Percentiles rank a stretch among this genome's conserved stretches.
Conservation (phyloP, 1,140 invertebrate genomes). For the Dreissena polymorpha region DNA sequence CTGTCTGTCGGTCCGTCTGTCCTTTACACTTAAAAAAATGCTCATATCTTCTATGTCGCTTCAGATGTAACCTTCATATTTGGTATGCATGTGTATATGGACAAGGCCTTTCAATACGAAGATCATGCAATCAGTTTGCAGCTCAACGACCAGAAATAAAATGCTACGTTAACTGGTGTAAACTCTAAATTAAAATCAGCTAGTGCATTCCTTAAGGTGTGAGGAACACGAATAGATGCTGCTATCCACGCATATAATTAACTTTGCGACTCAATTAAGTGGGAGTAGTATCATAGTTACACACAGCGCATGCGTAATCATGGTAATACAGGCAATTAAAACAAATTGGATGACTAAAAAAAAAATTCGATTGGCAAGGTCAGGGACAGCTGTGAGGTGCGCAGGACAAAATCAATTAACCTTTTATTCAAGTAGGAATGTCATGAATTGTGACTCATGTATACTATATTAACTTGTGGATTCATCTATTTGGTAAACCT, state of each 20-base stretch:
- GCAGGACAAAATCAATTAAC: too few species aligned
- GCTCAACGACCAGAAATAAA: background rate
- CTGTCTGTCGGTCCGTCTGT: too few species aligned
- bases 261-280: slow-evolving; percentile 48
- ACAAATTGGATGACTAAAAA: slow-evolving; percentile 29
- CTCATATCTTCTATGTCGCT: too few species aligned
- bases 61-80: too few species aligned
- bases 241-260: slow-evolving; percentile 41
- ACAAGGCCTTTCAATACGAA: too few species aligned
- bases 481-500: too few species aligned
- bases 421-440: too few species aligned
- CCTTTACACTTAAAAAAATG: too few species aligned
- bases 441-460: too few species aligned
- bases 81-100: too few species aligned
- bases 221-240: slow-evolving; percentile 38
- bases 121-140: background rate
- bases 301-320: slow-evolving; percentile 49
- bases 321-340: slow-evolving; percentile 37
- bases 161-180: background rate
- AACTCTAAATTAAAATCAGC: background rate
- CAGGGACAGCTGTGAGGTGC: too few species aligned
- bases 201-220: background rate
- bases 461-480: too few species aligned
- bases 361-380: background rate
- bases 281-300: slow-evolving; percentile 41